Evolutionary conservation across 2,888 invertebrate species (phyloP).

Genomic region (Adelphocoris suturalis): DNA sequence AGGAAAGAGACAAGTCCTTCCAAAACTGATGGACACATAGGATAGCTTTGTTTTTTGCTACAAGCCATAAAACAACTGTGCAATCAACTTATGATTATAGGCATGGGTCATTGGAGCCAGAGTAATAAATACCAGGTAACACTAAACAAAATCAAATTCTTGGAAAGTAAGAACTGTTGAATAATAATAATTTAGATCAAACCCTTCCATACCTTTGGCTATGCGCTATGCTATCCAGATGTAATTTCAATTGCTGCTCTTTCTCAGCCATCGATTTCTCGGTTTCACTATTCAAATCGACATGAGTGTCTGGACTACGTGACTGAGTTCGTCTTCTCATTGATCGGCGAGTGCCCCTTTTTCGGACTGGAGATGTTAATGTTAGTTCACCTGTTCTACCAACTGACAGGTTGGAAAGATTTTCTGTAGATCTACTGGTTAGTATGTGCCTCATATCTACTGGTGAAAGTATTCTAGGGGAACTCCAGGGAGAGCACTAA

Average conservation of each 20-base stretch:
- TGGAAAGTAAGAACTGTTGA: too few relatives aligned
- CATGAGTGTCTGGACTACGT: conserved; percentile 71
- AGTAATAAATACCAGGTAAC: too few relatives aligned
- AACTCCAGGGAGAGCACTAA: conserved; percentile 80
- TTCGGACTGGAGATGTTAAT: conserved; percentile 78
- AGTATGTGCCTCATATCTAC: conserved; percentile 79
- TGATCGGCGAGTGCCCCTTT: conserved; percentile 78
- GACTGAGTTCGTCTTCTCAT: conserved; percentile 76
- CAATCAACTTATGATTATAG: too few relatives aligned
- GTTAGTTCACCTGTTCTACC: conserved; percentile 75
- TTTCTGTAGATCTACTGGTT: conserved; percentile 79
- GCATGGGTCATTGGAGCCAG: too few relatives aligned
- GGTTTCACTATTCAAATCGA: conserved; percentile 65
- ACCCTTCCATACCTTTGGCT: conserved; percentile 68
- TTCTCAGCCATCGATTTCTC: conserved; percentile 72
- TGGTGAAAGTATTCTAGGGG: conserved; percentile 79
- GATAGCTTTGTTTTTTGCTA: too few relatives aligned
- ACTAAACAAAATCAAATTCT: too few relatives aligned
- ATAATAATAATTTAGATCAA: too few relatives aligned
- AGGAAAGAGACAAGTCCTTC: too few relatives aligned
- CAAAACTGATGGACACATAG: too few relatives aligned
- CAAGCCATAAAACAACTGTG: too few relatives aligned
- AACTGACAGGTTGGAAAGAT: conserved; percentile 77
- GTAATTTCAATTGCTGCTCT: conserved; percentile 73
- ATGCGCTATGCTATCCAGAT: conserved; percentile 72